These are phyloP conservation scores for Entomyzon cyanotis DNA, from an alignment of 2,113 vertebrate genomes.

Conservation along the genomic window DNA sequence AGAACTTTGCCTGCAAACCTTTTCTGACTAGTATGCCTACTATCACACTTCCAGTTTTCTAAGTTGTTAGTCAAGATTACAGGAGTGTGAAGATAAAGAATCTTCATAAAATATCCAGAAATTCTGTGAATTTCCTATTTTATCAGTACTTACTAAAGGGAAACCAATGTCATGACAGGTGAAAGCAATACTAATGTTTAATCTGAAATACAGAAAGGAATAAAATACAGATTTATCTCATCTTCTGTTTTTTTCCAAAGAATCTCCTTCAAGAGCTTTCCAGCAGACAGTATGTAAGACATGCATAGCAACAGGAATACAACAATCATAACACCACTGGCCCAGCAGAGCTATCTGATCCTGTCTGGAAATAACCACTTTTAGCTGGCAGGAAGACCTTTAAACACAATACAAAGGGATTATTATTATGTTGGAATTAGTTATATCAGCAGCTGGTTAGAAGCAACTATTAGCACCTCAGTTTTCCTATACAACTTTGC, in stretches of 20 bases:
- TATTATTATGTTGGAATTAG: neutral
- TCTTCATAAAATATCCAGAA: neutral
- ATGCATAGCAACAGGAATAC: constrained; percentile 27
- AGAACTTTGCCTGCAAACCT: neutral
- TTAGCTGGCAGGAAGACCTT: neutral
- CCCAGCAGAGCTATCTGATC: neutral
- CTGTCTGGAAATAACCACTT: neutral
- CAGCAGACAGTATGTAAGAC: neutral
- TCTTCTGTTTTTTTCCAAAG: neutral
- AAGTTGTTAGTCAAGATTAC: neutral
- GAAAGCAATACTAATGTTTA: neutral
- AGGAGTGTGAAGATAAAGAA: neutral
- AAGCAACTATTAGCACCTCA: neutral
- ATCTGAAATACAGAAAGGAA: neutral
- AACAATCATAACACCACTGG: neutral
- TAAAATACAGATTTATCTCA: neutral
- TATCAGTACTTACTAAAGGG: neutral
- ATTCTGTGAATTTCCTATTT: neutral
- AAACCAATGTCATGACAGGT: neutral
- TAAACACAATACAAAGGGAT: neutral
- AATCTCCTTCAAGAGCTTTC: neutral
- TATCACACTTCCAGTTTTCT: neutral
- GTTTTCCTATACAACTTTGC: neutral
- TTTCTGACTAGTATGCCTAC: neutral
- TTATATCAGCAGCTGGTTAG: neutral